These are phyloP conservation scores for Ovis aries DNA, from an alignment of 2,113 vertebrate genomes.

Conservation along the genomic window ARS-UI_Ramb_v3.0 NC_056055.1:71441001-71441500, in stretches of 20 bases:
- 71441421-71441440: background rate
- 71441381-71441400: background rate
- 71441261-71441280: conserved; percentile 32
- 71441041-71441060: background rate
- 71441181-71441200: background rate
- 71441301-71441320: background rate
- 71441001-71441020: background rate
- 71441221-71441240: conserved; percentile 40
- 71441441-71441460: background rate
- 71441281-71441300: conserved; percentile 11
- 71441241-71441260: background rate
- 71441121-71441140: conserved; percentile 13
- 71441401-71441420: background rate
- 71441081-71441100: background rate
- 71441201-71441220: background rate
- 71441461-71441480: background rate
- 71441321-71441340: conserved; percentile 7
- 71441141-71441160: background rate
- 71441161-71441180: background rate
- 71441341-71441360: background rate
- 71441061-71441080: background rate
- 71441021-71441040: background rate
- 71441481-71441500: background rate
- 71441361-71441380: background rate
- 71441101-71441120: background rate